Base-by-base conservation (phyloP, 2,113 vertebrate species). In the Rhinogobius similis region DNA sequence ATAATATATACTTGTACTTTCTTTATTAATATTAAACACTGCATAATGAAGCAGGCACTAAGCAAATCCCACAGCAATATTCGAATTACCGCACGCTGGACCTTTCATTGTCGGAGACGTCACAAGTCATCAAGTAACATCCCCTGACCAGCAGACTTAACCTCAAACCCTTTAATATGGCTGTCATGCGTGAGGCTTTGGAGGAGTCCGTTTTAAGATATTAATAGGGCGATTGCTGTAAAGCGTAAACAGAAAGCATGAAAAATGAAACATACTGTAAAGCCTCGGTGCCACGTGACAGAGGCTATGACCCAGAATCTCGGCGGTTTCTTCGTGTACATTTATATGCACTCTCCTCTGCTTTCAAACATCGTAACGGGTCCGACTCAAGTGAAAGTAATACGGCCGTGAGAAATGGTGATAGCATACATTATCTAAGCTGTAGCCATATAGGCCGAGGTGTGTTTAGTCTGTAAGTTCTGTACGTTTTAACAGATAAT, bases 1-100 rank as follows among this genome's bases (percentile, higher is more conserved):
- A 94, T 94, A 92, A 96, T 94, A 92, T 83, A 93, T 86, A 91
- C 77, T 85, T 85, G 78, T 87, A 89, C 88, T 88, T 85, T 87
- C 90, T 92, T 86, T 91, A 92, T 92, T 88, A 92, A 92, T 92
- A 92, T 92, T 92, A 92, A 92, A 91, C 88, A 90, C 78, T 86
- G 88, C 88, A 92, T 92, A 91, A 91, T 92, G 87, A 90, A 87
- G 77, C 78, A 59, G 81, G 16, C 71, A 84, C 82, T 86, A 86
- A 90, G 88, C 80, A 89, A 90, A 88, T 91, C 87, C 89, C 88
- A 88, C 39, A 89, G 89, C 87, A 90, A 90, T 86, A 90, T 90
- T 89, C 90, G 79, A 78, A 84, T 88, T 81, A 85, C 72, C 74
- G 70, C 78, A 53, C 72, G 87, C 82, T 83, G 87, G 88, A 87